Base-by-base conservation (phyloP, 2,797 vertebrate species). In the Geotrypetes seraphini region DNA sequence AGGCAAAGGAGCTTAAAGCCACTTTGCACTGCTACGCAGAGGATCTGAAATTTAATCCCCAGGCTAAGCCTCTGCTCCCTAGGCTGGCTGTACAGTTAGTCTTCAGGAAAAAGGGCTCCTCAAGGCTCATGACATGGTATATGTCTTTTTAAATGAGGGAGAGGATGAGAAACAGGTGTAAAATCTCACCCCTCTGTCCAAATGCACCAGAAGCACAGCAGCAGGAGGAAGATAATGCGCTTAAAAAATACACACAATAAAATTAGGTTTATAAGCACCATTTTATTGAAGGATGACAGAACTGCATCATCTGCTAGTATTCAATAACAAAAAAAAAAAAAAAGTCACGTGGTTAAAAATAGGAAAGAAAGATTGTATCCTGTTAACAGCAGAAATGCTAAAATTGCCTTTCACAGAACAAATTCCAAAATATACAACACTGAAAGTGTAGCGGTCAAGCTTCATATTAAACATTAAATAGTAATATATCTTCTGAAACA, bases 271-370 rank as follows among this genome's bases (percentile, higher is more conserved):
- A 27, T 57, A 52, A 73, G 68, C 69, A 73, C 68, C 66, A 60
- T 63, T 70, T 74, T 68, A 75, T 53, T 69, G 54, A 61, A 53
- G 43, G 51, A 44, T 25, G 55, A 34, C 53, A 67, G 57, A 50
- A 50, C 33, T 32, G 39, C 15, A 20, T 32, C 17, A 28, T 38
- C 38, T 53, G 47, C 52, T 61, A 60, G 48, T 43, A 61, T 32
- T 63, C 51, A 7, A 26, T 57, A 66, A 61, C 47, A 53, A 50
- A 55, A 44, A 58, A 53, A 50, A 55, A 44, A 58, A 48, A 53
- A 45, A 28, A 36, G 44, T 59, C 50, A 69, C 39, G 57, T 64
- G 38, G 50, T 47, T 34, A 38, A 57, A 46, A 48, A 54, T 19
- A 57, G 53, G 25, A 47, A 41, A 53, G 48, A 64, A 47, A 56